phyloP scores from a whole-genome alignment of 2,797 vertebrate genomes.

The Galaxias olidus region DNA sequence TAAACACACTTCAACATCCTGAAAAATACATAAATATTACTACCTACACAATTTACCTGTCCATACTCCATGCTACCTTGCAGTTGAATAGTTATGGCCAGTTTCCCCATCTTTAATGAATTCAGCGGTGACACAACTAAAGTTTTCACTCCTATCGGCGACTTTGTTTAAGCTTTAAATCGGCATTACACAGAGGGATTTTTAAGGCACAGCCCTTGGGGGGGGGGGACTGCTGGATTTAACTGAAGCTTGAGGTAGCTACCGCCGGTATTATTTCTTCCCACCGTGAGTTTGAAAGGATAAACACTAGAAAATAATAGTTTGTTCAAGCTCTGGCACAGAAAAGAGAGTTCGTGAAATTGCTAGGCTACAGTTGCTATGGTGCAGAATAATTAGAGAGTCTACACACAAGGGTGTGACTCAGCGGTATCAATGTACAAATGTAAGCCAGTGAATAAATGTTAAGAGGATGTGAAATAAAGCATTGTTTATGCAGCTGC shows the following conservation, averaged over 20 bases:
- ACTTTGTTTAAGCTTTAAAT: constrained; percentile 34
- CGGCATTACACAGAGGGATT: constrained; percentile 33
- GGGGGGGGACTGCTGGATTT: constrained; percentile 22
- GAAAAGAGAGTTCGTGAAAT: constrained; percentile 58
- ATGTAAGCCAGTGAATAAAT: constrained; percentile 67
- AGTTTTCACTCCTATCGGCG: constrained; percentile 14
- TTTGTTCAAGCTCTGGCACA: constrained; percentile 58
- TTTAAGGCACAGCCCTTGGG: constrained; percentile 18
- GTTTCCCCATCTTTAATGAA: constrained; percentile 25
- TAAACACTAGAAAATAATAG: constrained; percentile 52
- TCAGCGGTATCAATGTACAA: constrained; percentile 69
- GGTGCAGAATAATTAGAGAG: constrained; percentile 72
- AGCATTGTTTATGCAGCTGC: constrained; percentile 76
- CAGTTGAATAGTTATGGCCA: constrained; percentile 4
- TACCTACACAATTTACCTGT: too few species aligned
- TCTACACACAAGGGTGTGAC: constrained; percentile 68
- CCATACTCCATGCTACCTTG: too few species aligned
- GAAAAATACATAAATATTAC: too few species aligned
- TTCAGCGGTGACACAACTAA: constrained; percentile 38
- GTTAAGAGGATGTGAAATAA: constrained; percentile 71
- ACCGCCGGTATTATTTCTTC: constrained; percentile 39
- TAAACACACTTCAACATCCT: too few species aligned
- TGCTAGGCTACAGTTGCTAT: constrained; percentile 75
- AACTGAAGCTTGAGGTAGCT: constrained; percentile 22
- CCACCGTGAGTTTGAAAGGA: constrained; percentile 43